Percentiles rank a stretch among this genome's conserved stretches.
phyloP scores from a whole-genome alignment of 2,888 invertebrate genomes.

The Nomada goodeniana region DNA sequence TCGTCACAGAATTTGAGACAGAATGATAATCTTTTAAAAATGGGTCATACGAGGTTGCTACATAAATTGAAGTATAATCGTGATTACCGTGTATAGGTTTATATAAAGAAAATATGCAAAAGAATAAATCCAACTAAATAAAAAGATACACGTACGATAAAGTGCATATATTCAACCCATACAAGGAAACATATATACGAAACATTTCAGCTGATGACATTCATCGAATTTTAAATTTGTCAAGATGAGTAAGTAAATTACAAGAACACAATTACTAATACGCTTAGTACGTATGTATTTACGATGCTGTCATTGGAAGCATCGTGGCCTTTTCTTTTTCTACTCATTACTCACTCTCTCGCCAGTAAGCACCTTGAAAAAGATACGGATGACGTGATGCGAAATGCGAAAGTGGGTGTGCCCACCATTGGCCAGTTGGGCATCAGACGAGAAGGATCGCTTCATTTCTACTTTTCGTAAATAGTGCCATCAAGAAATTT shows the following conservation, averaged over 20 bases:
- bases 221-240: constrained; percentile 15
- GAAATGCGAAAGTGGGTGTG: constrained; percentile 75
- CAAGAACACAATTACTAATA: not conserved
- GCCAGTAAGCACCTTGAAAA: constrained; percentile 53
- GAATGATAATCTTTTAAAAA: constrained; percentile 1
- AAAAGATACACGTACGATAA: not conserved
- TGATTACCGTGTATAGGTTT: not conserved
- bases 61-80: not conserved
- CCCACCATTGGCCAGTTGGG: constrained; percentile 64
- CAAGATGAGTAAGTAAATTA: constrained; percentile 17
- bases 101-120: not conserved
- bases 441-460: constrained; percentile 50
- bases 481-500: not conserved
- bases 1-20: not conserved
- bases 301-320: constrained; percentile 20
- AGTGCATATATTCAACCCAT: not conserved
- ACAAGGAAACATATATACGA: not conserved
- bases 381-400: constrained; percentile 60
- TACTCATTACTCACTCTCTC: constrained; percentile 41
- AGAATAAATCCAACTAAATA: not conserved
- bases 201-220: not conserved
- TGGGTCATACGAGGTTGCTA: not conserved
- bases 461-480: constrained; percentile 1
- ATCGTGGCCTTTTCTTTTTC: constrained; percentile 30
- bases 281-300: constrained; percentile 3